Conservation (phyloP, 2,888 invertebrate species). For the Anthophora plumipes region DNA sequence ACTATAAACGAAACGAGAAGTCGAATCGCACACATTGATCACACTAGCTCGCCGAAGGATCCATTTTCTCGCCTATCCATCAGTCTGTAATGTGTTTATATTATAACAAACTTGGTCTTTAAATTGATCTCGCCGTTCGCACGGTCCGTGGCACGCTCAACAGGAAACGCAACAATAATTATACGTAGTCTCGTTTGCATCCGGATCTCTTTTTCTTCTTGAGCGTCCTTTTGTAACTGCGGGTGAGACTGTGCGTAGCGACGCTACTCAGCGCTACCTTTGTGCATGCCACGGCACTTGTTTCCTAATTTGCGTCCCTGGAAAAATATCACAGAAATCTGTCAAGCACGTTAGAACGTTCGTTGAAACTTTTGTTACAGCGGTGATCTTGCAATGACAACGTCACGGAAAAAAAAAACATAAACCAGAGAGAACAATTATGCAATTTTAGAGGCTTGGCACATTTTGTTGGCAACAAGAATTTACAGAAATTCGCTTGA, state of each 20-base stretch:
- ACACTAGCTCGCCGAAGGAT: constrained; percentile 51
- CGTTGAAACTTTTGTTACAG: background rate
- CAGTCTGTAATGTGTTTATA: constrained; percentile 62
- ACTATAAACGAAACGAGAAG: constrained; percentile 44
- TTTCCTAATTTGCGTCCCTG: constrained; percentile 84
- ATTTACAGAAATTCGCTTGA: too few species aligned
- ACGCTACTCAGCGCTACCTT: constrained; percentile 81
- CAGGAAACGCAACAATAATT: constrained; percentile 67
- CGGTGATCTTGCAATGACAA: background rate
- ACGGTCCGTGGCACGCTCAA: constrained; percentile 77
- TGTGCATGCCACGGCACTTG: constrained; percentile 84
- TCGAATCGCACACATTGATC: constrained; percentile 45
- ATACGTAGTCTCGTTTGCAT: constrained; percentile 80
- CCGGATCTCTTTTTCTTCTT: constrained; percentile 74
- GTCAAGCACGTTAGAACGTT: too few species aligned
- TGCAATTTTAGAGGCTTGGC: too few species aligned
- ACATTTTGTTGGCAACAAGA: too few species aligned
- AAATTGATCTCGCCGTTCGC: constrained; percentile 63
- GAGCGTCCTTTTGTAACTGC: constrained; percentile 82
- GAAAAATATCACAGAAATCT: constrained; percentile 49
- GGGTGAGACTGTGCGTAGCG: constrained; percentile 82
- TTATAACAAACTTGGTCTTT: constrained; percentile 66
- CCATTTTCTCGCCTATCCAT: constrained; percentile 67
- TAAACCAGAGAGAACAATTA: too few species aligned
- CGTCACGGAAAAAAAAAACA: background rate